Base-by-base conservation (phyloP, 2,113 vertebrate species). In the Sitta europaea region DNA sequence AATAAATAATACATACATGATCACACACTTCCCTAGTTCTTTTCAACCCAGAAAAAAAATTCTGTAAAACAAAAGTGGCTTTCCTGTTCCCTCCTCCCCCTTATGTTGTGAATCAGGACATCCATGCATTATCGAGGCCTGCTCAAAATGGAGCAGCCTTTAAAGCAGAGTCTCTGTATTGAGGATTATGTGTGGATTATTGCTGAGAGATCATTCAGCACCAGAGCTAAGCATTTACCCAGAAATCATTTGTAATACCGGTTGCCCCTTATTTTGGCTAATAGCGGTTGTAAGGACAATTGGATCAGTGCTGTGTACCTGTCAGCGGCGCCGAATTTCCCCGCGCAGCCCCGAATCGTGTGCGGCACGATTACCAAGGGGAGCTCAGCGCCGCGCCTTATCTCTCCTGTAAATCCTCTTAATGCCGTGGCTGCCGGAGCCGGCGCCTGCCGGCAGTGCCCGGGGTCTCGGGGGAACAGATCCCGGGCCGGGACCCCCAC, bases 111-210 rank as follows among this genome's bases (percentile, higher is more conserved):
- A 78, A 85, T 93, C 78, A 50, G 93, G 70, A 78, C 67, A 71
- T 43, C 73, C 53, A 20, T 23, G 33, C 61, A 9, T 82, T 82
- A 80, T n/a, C 50, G 72, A 88, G 90, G 61, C 79, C 91, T 65
- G 53, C 31, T 54, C 28, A 50, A 72, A 95, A 86, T 75, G 88
- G 66, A 94, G 85, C 79, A 14, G 12, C 77, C 77, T 94, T 82
- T 81, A 80, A 61, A 79, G 91, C 84, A 54, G 35, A 35, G n/a
- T 59, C 74, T 86, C 75, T 20, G 27, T 51, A 59, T 50, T 7
- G 82, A 96, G 91, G 92, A 94, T 96, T 92, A 95, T 4, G 63
- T 47, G 76, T 92, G 94, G 92, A 96, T 97, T 92, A 95, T 91
- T 92, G 72, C 94, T 33, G 70, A 88, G 79, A 92, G 86, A 96